These are phyloP conservation scores for Myiotriccus ornatus DNA, from an alignment of 2,797 vertebrate species.

Conservation along the genomic window DNA sequence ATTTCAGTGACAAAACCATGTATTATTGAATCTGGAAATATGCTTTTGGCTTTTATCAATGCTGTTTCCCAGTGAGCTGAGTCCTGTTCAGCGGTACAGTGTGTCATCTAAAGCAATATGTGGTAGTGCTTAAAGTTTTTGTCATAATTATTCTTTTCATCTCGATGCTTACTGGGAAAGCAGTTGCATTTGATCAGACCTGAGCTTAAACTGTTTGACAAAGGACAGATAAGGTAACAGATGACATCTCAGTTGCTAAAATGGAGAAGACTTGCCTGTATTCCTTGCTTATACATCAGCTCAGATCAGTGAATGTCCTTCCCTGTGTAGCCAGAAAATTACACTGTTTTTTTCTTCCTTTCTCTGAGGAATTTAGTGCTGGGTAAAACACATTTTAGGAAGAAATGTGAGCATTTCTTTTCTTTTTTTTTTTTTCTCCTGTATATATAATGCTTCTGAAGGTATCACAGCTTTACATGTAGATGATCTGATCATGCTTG, in stretches of 20 bases:
- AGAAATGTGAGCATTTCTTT: not conserved
- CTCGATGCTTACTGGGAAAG: not conserved
- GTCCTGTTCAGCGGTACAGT: not conserved
- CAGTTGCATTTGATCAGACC: not conserved
- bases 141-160: not conserved
- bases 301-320: not conserved
- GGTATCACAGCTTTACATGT: not conserved
- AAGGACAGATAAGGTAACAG: not conserved
- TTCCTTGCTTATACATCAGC: not conserved
- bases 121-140: not conserved
- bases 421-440: rapidly evolving
- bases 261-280: not conserved
- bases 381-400: not conserved
- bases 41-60: not conserved
- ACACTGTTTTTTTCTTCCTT: not conserved
- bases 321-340: not conserved
- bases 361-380: not conserved
- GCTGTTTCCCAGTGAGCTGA: not conserved
- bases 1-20: not conserved
- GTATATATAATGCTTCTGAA: not conserved
- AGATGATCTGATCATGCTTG: not conserved
- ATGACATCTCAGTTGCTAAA: not conserved
- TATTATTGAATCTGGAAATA: not conserved
- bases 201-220: not conserved
- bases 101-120: not conserved